Evolutionary conservation across 1,140 invertebrate species (phyloP).

Genomic region (Bilobella aurantiaca): DNA sequence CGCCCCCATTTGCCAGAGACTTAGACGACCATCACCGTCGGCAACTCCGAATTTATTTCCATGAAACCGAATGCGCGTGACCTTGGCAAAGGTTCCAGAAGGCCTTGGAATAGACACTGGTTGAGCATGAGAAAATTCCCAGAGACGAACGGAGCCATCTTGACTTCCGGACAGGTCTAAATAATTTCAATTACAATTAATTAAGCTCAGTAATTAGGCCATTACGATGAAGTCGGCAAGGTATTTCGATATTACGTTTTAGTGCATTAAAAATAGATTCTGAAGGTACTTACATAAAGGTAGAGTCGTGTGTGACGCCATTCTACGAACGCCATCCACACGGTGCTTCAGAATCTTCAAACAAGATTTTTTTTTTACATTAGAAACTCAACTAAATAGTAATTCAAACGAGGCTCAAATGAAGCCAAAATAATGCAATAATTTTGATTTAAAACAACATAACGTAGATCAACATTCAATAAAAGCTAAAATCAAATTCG

Average conservation of each 20-base stretch:
- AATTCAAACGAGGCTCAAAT: no score
- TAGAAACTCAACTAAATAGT: no score
- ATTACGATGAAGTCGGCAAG: no score
- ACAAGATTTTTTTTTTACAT: no score
- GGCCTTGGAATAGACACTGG: slow-evolving; percentile 78
- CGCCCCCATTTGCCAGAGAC: slow-evolving; percentile 76
- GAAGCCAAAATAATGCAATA: slow-evolving; percentile 1
- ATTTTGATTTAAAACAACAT: no score
- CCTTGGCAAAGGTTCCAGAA: slow-evolving; percentile 86
- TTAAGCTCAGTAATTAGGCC: no score
- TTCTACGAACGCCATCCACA: slow-evolving; percentile 84
- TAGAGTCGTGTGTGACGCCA: slow-evolving; percentile 86
- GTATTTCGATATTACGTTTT: no score
- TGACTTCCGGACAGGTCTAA: slow-evolving; percentile 88
- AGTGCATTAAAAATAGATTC: not conserved
- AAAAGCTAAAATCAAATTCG: no score
- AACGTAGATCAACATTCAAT: no score
- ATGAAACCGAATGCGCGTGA: slow-evolving; percentile 89
- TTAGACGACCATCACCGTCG: slow-evolving; percentile 74
- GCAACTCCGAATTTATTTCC: slow-evolving; percentile 97
- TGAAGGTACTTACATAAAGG: slow-evolving; percentile 76
- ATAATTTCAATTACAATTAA: no score
- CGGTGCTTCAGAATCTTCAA: slow-evolving; percentile 47
- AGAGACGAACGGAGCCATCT: slow-evolving; percentile 92
- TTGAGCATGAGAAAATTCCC: slow-evolving; percentile 93